These are phyloP conservation scores for Mellilla xanthometata DNA, from an alignment of 2,888 invertebrate species.

Conservation along the genomic window DNA sequence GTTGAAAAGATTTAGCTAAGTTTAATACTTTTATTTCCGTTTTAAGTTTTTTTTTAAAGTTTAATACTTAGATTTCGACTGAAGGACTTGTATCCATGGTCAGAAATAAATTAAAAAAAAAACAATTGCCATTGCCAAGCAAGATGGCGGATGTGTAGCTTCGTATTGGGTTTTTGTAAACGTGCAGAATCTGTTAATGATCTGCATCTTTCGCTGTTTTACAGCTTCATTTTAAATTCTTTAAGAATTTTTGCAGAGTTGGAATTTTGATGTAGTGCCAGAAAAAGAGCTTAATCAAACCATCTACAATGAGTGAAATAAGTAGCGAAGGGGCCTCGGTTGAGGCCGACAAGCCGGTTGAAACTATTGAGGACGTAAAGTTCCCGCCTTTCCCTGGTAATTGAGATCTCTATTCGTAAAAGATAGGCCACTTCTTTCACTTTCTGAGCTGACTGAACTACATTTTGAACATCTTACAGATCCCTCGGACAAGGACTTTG, in stretches of 20 bases:
- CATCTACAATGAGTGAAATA: slow-evolving; percentile 55
- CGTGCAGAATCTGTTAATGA: slow-evolving; percentile 2
- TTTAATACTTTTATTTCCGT: no score
- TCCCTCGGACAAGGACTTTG: slow-evolving; percentile 73
- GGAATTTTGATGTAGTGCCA: background rate
- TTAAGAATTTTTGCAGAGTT: background rate
- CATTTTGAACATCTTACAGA: slow-evolving; percentile 46
- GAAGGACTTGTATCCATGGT: no score
- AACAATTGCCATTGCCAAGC: slow-evolving; percentile 25
- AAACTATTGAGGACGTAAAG: slow-evolving; percentile 46
- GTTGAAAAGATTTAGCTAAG: no score
- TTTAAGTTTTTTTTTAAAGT: no score
- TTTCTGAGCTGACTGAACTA: no score
- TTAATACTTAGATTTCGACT: no score
- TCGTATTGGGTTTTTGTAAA: slow-evolving; percentile 22
- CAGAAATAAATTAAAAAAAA: no score
- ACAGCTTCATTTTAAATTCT: no score
- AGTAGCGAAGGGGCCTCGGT: slow-evolving; percentile 48
- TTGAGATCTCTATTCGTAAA: background rate
- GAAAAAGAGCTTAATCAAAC: background rate
- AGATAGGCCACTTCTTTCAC: no score
- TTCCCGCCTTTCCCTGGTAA: slow-evolving; percentile 76
- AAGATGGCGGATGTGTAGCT: slow-evolving; percentile 51
- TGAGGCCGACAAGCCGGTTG: slow-evolving; percentile 67
- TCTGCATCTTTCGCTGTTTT: no score